Evolutionary conservation across 30 jellyfish, hydroid and myxozoan species (phyloP).

Genomic region (Clytia hemisphaerica): DNA sequence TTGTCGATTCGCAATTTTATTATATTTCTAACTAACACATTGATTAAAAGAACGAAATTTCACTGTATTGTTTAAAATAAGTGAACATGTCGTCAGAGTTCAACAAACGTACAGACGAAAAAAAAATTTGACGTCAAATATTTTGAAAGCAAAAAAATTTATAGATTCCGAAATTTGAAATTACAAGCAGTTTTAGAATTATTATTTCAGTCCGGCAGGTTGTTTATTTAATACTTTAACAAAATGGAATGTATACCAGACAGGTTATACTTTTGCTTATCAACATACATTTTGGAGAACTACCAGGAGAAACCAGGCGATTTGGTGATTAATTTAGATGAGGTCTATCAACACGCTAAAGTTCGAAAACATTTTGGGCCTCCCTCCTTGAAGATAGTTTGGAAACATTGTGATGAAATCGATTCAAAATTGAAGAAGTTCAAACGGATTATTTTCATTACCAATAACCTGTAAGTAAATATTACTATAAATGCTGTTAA

Average conservation of each 20-base stretch:
- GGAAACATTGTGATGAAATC: slow-evolving; percentile 65
- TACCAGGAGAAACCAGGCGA: slow-evolving; percentile 29
- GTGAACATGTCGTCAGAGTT: too few species aligned
- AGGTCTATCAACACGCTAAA: slow-evolving; percentile 15
- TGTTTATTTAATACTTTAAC: too few species aligned
- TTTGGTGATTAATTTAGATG: slow-evolving; percentile 27
- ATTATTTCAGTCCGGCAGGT: too few species aligned
- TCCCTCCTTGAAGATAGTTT: slow-evolving; percentile 60
- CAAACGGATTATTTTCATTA: slow-evolving; percentile 32
- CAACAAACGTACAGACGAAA: too few species aligned
- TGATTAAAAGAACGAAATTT: too few species aligned
- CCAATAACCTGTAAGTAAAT: slow-evolving; percentile 58
- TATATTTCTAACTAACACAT: too few species aligned
- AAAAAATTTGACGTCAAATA: too few species aligned
- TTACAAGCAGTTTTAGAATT: too few species aligned
- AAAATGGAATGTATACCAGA: slow-evolving; percentile 55
- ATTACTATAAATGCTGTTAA: not conserved
- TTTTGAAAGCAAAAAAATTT: too few species aligned
- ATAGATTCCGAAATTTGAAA: too few species aligned
- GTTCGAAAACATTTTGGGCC: slow-evolving; percentile 53
- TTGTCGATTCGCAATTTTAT: too few species aligned
- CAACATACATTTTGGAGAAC: slow-evolving; percentile 19
- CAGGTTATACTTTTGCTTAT: slow-evolving; percentile 32
- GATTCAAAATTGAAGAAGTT: slow-evolving; percentile 36
- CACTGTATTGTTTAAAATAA: too few species aligned